A percentile compares a stretch with the other conserved stretches of the same genome.
Conservation (phyloP, 1,140 invertebrate genomes). For the Trachelipus rathkii region DNA sequence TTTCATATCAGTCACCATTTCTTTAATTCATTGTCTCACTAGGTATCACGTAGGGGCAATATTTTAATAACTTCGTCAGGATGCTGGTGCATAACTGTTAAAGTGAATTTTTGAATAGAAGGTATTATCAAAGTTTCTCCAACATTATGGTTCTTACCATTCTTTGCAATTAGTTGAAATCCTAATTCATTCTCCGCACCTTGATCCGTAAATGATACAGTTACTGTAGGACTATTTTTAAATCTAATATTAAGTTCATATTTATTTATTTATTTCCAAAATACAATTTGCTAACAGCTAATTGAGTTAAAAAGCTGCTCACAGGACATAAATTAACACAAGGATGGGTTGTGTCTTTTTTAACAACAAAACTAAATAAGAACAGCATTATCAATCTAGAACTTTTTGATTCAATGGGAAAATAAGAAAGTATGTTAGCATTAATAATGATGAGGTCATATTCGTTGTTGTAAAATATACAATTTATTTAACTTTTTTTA, state of each 20-base stretch:
- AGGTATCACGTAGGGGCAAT: neutral
- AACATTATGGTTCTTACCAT: neutral
- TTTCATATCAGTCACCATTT: neutral
- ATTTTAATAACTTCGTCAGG: neutral
- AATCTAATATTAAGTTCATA: neutral
- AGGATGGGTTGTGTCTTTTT: no score
- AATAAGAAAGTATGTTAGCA: no score
- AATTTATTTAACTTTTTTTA: no score
- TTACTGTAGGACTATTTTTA: neutral
- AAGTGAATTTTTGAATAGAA: neutral
- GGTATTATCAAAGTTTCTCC: conserved; percentile 3
- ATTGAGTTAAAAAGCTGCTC: no score
- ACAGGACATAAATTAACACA: no score
- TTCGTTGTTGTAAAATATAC: no score
- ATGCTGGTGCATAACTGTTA: neutral
- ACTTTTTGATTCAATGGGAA: no score
- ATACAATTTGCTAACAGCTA: neutral
- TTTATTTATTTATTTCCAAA: no score
- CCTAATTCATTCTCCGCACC: neutral
- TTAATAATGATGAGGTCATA: no score
- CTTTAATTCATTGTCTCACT: neutral
- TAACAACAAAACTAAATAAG: no score
- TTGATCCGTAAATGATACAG: neutral
- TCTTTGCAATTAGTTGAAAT: conserved; percentile 1
- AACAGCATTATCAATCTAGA: no score